A percentile compares a stretch with the other conserved stretches of the same genome.
Conservation (phyloP, 2,797 vertebrate genomes). For the Leuciscus waleckii region DNA sequence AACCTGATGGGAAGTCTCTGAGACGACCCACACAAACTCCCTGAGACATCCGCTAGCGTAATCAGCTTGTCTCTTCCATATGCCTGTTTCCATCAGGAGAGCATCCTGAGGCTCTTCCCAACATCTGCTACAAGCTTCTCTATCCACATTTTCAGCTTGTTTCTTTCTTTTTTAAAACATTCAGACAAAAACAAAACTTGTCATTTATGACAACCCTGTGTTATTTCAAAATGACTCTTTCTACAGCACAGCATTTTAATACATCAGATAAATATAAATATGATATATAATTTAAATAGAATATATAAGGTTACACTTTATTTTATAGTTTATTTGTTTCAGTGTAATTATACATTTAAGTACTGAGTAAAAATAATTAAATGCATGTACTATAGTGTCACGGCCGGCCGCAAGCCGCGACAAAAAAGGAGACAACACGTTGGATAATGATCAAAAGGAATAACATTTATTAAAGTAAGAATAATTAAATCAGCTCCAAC, state of each 20-base stretch:
- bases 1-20: background rate
- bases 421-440: no score
- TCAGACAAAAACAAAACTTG: background rate
- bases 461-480: no score
- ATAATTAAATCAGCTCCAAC: no score
- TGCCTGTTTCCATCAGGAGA: slow-evolving; percentile 37
- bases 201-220: background rate
- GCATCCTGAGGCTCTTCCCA: slow-evolving; percentile 39
- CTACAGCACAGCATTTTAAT: background rate
- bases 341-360: background rate
- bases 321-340: background rate
- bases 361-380: background rate
- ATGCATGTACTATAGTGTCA: background rate
- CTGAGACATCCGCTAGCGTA: slow-evolving; percentile 1
- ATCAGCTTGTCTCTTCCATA: slow-evolving; percentile 33
- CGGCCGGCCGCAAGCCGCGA: no score
- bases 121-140: slow-evolving; percentile 34
- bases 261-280: background rate
- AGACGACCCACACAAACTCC: background rate
- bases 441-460: no score
- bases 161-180: slow-evolving; percentile 7
- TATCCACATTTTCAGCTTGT: background rate
- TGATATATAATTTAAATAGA: no score
- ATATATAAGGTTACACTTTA: no score
- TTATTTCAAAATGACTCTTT: background rate